phyloP scores from a whole-genome alignment of 2,797 vertebrate species.

The Acanthurus tractus region DNA sequence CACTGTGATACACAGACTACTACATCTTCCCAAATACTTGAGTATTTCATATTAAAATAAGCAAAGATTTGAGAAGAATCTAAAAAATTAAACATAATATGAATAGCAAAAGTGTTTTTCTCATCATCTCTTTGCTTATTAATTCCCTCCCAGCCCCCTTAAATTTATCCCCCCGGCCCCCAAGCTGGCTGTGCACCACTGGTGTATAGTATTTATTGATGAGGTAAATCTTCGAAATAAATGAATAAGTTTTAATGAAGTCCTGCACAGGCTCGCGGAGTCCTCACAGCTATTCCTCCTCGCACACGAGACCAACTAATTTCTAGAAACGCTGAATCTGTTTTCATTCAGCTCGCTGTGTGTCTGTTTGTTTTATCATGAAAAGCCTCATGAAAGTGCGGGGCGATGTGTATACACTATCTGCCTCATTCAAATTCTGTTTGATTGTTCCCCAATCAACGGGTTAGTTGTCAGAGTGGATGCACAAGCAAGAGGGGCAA shows the following conservation, averaged over 20 bases:
- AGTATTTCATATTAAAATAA: neutral
- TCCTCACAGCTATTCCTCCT: neutral
- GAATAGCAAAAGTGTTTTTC: neutral
- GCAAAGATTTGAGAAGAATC: neutral
- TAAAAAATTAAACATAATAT: neutral
- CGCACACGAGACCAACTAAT: neutral
- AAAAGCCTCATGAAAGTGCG: slow-evolving; percentile 18
- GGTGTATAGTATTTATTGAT: neutral
- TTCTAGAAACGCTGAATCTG: slow-evolving; percentile 12
- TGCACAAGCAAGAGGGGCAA: slow-evolving; percentile 35
- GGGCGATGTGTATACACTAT: slow-evolving; percentile 12
- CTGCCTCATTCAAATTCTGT: slow-evolving; percentile 53
- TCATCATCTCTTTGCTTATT: neutral
- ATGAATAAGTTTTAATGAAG: neutral
- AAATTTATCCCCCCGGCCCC: neutral
- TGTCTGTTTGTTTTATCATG: slow-evolving; percentile 26
- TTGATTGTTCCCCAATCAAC: slow-evolving; percentile 54
- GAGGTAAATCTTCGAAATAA: neutral
- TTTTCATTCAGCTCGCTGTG: slow-evolving; percentile 12
- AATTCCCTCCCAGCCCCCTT: neutral
- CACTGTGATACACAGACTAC: neutral
- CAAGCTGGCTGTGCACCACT: neutral
- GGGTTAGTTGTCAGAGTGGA: slow-evolving; percentile 46
- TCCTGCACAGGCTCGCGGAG: neutral
- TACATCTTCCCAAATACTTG: neutral